Percentiles rank a stretch among this genome's conserved stretches.
Evolutionary conservation across 23 tunicate genomes (phyloP).

Genomic region (Oikopleura albicans): DNA sequence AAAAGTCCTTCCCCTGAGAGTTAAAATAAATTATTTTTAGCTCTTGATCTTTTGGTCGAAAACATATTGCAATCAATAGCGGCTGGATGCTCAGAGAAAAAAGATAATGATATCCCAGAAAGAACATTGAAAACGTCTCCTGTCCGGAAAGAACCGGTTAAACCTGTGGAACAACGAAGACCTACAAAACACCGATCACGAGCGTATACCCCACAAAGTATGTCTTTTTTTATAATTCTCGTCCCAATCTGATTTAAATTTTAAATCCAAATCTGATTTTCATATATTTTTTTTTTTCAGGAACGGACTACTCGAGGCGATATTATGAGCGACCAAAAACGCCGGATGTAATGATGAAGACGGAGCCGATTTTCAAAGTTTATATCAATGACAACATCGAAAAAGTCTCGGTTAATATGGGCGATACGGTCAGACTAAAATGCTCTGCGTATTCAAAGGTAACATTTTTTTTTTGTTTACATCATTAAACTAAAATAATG

Average conservation of each 20-base stretch:
- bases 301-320: no score
- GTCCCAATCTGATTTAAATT: no score
- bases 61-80: slow-evolving; percentile 1
- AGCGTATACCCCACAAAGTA: not conserved
- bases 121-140: no score
- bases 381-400: not conserved
- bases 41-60: not conserved
- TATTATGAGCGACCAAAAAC: no score
- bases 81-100: slow-evolving; percentile 1
- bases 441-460: not conserved
- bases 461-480: not conserved
- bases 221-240: not conserved
- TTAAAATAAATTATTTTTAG: no score
- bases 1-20: no score
- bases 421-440: not conserved
- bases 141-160: no score
- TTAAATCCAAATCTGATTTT: no score
- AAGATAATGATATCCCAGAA: no score
- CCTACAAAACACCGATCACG: not conserved
- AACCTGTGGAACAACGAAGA: not conserved
- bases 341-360: not conserved
- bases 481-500: no score
- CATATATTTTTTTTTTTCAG: no score
- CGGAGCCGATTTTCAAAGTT: not conserved
- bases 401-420: not conserved